Evolutionary conservation across 2,113 vertebrate species (phyloP).

Genomic region (Neotragus moschatus): DNA sequence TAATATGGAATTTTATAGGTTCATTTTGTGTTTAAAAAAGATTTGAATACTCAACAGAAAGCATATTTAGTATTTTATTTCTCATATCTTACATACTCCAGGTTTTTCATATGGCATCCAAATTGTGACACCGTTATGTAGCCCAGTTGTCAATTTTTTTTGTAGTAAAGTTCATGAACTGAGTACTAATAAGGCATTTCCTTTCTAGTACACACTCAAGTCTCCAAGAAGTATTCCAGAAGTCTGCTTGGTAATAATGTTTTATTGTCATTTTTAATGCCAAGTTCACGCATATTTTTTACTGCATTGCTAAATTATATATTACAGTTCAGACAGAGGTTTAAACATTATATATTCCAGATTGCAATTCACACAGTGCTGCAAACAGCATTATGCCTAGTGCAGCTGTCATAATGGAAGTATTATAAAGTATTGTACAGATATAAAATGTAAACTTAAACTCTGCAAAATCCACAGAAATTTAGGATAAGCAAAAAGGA

Average conservation of each 20-base stretch:
- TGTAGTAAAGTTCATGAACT: conserved; percentile 60
- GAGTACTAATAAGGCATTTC: background rate
- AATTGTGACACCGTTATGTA: background rate
- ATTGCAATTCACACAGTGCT: conserved; percentile 14
- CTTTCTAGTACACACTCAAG: background rate
- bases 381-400: conserved; percentile 16
- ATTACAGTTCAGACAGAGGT: conserved; percentile 67
- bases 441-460: conserved; percentile 29
- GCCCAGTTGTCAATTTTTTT: background rate
- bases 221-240: conserved; percentile 19
- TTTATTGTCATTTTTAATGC: conserved; percentile 73
- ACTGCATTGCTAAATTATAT: conserved; percentile 55
- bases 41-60: conserved; percentile 54
- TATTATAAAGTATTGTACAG: conserved; percentile 39
- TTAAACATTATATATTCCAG: conserved; percentile 64
- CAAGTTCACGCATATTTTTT: conserved; percentile 65
- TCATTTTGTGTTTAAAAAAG: conserved; percentile 55
- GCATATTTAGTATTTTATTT: conserved; percentile 58
- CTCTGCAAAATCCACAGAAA: background rate
- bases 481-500: background rate
- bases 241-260: conserved; percentile 48
- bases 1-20: conserved; percentile 60
- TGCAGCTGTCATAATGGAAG: conserved; percentile 43
- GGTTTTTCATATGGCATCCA: conserved; percentile 39
- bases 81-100: conserved; percentile 37